phyloP scores from a whole-genome alignment of 2,797 vertebrate genomes.

The Coreius guichenoti region DNA sequence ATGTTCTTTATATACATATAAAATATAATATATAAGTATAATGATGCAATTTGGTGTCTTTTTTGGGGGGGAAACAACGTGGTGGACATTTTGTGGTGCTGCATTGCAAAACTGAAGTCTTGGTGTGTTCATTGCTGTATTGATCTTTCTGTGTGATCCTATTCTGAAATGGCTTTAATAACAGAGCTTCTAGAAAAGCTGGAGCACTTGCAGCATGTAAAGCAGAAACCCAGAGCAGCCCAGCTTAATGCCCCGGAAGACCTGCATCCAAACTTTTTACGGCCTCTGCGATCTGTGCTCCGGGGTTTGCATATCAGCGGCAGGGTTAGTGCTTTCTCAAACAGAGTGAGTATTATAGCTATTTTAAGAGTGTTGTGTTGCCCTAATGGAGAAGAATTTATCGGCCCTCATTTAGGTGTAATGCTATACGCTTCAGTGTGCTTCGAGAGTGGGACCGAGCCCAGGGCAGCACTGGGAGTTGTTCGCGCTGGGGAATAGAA shows the following conservation, averaged over 20 bases:
- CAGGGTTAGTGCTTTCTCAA: conserved; percentile 57
- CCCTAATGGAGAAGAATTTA: conserved; percentile 69
- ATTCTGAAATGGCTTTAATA: conserved; percentile 16
- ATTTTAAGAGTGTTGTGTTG: conserved; percentile 63
- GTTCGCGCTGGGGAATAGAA: conserved; percentile 47
- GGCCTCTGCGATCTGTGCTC: conserved; percentile 36
- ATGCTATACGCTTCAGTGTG: conserved; percentile 56
- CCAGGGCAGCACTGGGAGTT: conserved; percentile 48
- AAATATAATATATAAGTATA: background rate
- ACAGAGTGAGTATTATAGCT: conserved; percentile 67
- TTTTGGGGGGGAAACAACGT: background rate
- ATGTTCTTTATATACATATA: background rate
- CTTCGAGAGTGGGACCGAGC: conserved; percentile 60
- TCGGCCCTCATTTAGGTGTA: conserved; percentile 61
- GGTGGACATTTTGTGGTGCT: background rate
- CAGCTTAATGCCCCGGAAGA: conserved; percentile 7
- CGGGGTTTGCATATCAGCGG: conserved; percentile 61
- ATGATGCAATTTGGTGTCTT: background rate
- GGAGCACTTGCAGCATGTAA: background rate
- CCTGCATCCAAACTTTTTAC: conserved; percentile 33
- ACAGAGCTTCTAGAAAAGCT: conserved; percentile 2
- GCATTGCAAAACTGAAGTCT: background rate
- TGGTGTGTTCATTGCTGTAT: background rate
- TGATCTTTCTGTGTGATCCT: conserved; percentile 10
- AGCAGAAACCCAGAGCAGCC: background rate